Evolutionary conservation across 2,113 vertebrate species (phyloP).

Genomic region (Electrona antarctica): DNA sequence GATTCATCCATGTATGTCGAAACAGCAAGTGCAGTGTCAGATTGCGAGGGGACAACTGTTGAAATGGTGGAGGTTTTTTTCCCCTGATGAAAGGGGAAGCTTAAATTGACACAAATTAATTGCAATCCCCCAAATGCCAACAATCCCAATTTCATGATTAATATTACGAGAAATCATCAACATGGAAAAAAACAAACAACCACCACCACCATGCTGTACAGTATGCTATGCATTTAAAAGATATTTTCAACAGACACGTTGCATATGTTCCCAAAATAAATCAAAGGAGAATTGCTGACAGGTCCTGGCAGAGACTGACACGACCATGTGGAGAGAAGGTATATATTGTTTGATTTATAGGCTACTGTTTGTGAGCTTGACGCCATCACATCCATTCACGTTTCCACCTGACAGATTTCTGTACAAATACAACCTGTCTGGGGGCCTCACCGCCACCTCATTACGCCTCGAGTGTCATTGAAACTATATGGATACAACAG

Average conservation of each 20-base stretch:
- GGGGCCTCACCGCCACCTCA: slow-evolving; percentile 50
- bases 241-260: slow-evolving; percentile 13
- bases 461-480: slow-evolving; percentile 62
- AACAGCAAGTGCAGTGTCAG: slow-evolving; percentile 19
- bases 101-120: background rate
- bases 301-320: background rate
- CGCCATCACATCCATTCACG: slow-evolving; percentile 59
- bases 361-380: slow-evolving; percentile 28
- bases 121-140: background rate
- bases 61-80: no score
- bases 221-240: background rate
- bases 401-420: slow-evolving; percentile 62
- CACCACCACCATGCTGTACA: no score
- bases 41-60: background rate
- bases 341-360: slow-evolving; percentile 52
- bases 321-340: slow-evolving; percentile 11
- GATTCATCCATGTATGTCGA: slow-evolving; percentile 7
- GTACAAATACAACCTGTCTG: slow-evolving; percentile 50
- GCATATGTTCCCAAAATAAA: slow-evolving; percentile 9
- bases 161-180: background rate
- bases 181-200: background rate
- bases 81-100: no score
- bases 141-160: no score
- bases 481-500: slow-evolving; percentile 15
- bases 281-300: background rate